Evolutionary conservation across 2,888 invertebrate species (phyloP).

Genomic region (Melipona bicolor): DNA sequence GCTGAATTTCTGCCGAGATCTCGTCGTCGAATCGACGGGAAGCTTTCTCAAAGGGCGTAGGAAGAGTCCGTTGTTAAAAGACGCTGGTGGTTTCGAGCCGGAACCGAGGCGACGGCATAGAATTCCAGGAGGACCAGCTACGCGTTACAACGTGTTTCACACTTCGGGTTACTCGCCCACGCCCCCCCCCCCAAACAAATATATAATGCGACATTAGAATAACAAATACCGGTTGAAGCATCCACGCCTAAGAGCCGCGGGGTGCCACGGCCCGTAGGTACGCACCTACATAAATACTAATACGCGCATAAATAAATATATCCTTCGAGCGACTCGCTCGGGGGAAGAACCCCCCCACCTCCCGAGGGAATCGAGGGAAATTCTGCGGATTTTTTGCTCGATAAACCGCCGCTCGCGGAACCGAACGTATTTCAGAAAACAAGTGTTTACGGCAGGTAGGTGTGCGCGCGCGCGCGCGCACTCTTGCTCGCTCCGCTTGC

Average conservation of each 20-base stretch:
- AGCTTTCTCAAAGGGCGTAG: constrained; percentile 43
- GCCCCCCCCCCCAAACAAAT: constrained; percentile 80
- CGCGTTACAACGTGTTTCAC: constrained; percentile 82
- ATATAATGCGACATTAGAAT: constrained; percentile 83
- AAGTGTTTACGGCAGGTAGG: background rate
- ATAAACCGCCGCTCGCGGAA: constrained; percentile 2
- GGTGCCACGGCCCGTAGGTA: constrained; percentile 72
- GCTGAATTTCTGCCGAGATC: too few relatives aligned
- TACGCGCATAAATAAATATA: constrained; percentile 71
- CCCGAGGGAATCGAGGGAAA: constrained; percentile 52
- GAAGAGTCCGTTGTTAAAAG: background rate
- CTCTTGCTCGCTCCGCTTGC: background rate
- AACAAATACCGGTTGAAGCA: constrained; percentile 82
- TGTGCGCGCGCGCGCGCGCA: background rate
- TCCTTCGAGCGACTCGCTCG: constrained; percentile 52
- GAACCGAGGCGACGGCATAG: constrained; percentile 57
- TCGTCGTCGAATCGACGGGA: constrained; percentile 56
- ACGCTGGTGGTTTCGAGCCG: constrained; percentile 24
- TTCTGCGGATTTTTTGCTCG: constrained; percentile 52
- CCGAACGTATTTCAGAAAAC: constrained; percentile 2
- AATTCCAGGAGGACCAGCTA: constrained; percentile 78
- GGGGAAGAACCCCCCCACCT: background rate
- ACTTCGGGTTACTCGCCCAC: constrained; percentile 80
- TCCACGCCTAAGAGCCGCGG: constrained; percentile 79
- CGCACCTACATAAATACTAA: constrained; percentile 73